Evolutionary conservation across 2,888 invertebrate species (phyloP), one percentile per base, ranked within the genome.

Genomic region (Pseudococcus longispinus): DNA sequence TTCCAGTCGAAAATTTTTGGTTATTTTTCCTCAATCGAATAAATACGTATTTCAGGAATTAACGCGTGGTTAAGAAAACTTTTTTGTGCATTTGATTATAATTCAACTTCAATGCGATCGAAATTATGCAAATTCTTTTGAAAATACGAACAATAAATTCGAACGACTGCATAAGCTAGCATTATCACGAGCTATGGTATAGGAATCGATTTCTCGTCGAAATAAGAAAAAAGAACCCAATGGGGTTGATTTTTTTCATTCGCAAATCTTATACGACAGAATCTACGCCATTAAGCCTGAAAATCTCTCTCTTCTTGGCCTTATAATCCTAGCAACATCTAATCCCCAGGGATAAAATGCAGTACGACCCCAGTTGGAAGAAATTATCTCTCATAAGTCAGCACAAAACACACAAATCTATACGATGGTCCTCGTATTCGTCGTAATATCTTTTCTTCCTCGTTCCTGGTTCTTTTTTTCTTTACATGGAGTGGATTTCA

Each of bases 381-480:
- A 60, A 60, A 60, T 60, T 60, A 60, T 60, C 60, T 60, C 60
- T 60, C 60, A 60, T 60, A 60, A 60, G 60, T 60, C 60, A 60
- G 23, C 60, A 60, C 23, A 23, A 6, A 60, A 23, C 60, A 23
- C 23, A 60, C 60, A 23, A 23, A 60, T 51, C 60, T 60, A 60
- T 60, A 23, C 60, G 60, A 1, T 60, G 60, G 60, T 60, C 60
- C 60, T 60, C 23, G 60, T 60, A 20, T 9, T 60, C 60, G 23
- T 51, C n/a, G 5, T 1, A n/a, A 18, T 51, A n/a, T 46, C 51
- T 51, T 18, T 51, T n/a, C 46, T 46, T 46, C 46, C 46, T 15
- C 18, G n/a, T n/a, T n/a, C 6, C 51, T 46, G 44, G 44, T 46
- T 11, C 3, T 3, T 46, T 13, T 37, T 46, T 46, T 46, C 1